Evolutionary conservation across 2,888 invertebrate genomes (phyloP).

Genomic region (Ochlodes sylvanus): DNA sequence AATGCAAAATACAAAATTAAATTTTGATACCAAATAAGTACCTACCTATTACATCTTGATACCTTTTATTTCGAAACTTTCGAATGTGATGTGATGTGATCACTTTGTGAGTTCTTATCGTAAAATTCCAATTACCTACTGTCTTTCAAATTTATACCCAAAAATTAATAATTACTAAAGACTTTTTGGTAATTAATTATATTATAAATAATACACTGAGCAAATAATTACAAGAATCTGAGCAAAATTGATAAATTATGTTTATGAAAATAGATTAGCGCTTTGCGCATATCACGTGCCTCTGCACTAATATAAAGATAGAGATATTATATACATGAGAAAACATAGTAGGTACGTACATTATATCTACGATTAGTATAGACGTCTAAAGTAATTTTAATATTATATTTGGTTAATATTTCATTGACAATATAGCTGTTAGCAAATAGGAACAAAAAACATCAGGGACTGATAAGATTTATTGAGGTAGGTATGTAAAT

Average conservation of each 20-base stretch:
- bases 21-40: no score
- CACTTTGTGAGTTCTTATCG: not conserved
- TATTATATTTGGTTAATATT: not conserved
- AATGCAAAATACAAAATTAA: no score
- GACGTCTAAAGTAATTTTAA: conserved; percentile 6
- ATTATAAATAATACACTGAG: conserved; percentile 17
- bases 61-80: not conserved
- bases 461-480: conserved; percentile 6
- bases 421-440: not conserved
- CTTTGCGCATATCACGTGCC: conserved; percentile 15
- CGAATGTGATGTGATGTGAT: not conserved
- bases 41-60: no score
- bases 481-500: not conserved
- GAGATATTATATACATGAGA: not conserved
- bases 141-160: not conserved
- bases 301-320: conserved; percentile 3
- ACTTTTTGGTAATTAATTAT: not conserved
- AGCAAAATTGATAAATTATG: conserved; percentile 25
- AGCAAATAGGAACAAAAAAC: conserved; percentile 19
- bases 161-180: not conserved
- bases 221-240: conserved; percentile 23
- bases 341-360: not conserved
- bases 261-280: conserved; percentile 23
- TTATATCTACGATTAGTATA: conserved; percentile 14
- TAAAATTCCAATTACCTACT: not conserved